A percentile compares a stretch with the other conserved stretches of the same genome.
These are phyloP conservation scores for Montipora cactus DNA, from an alignment of 64 coral and sea anemone genomes.

Conservation along the genomic window DNA sequence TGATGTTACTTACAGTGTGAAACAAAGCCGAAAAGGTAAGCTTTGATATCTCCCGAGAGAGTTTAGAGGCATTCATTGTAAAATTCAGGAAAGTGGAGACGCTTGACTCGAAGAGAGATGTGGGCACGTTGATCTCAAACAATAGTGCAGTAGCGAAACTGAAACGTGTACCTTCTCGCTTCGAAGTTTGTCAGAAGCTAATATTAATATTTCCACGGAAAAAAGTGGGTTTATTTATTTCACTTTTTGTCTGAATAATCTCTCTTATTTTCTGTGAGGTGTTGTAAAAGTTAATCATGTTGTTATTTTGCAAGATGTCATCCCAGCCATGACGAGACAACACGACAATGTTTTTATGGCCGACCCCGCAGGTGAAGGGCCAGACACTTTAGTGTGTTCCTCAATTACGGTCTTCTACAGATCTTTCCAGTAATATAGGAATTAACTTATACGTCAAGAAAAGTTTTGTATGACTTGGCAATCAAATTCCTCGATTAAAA, in stretches of 20 bases:
- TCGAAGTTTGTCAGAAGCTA: background rate
- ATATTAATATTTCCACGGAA: background rate
- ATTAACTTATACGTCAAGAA: too few relatives aligned
- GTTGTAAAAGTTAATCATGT: background rate
- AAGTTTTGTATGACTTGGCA: too few relatives aligned
- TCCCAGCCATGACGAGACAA: slow-evolving; percentile 30
- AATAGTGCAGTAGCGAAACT: background rate
- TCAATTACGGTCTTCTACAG: background rate
- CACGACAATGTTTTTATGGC: background rate
- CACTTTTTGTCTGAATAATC: background rate
- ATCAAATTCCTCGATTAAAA: too few relatives aligned
- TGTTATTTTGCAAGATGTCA: background rate
- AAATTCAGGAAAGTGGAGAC: background rate
- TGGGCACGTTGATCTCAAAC: background rate
- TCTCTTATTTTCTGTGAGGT: background rate
- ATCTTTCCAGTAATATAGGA: too few relatives aligned
- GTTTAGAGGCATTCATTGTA: background rate
- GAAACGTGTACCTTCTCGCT: slow-evolving; percentile 14
- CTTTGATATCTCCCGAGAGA: background rate
- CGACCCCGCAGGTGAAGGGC: background rate
- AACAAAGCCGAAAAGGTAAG: slow-evolving; percentile 89
- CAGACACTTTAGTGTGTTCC: background rate
- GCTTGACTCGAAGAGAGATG: background rate
- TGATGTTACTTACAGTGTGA: slow-evolving; percentile 90
- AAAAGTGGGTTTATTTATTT: background rate